These are phyloP conservation scores for Pollicipes pollicipes DNA, from an alignment of 1,140 invertebrate species.

Conservation along the genomic window DNA sequence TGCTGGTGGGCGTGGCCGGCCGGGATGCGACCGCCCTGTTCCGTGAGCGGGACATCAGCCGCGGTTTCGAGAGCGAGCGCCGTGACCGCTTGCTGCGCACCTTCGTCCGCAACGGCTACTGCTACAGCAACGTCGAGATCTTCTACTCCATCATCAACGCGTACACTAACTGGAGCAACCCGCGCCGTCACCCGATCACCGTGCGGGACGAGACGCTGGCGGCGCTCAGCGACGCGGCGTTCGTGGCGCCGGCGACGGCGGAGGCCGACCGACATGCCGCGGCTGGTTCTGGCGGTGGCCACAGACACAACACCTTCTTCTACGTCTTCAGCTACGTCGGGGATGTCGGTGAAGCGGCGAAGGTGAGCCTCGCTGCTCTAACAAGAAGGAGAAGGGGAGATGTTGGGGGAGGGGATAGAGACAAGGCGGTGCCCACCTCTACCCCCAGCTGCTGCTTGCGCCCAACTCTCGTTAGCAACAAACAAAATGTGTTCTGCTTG, in stretches of 20 bases:
- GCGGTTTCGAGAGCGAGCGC: conserved; percentile 76
- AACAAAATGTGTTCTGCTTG: no score
- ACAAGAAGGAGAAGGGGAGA: no score
- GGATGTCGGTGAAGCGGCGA: no score
- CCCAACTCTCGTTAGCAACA: no score
- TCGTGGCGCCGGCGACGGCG: conserved; percentile 64
- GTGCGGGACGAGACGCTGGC: conserved; percentile 78
- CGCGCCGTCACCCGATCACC: conserved; percentile 74
- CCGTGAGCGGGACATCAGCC: conserved; percentile 42
- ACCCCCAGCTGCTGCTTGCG: no score
- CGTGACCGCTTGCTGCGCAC: conserved; percentile 81
- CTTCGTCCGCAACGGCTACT: conserved; percentile 79
- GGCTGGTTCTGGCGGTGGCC: conserved; percentile 19
- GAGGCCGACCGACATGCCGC: conserved; percentile 60
- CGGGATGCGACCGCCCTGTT: conserved; percentile 35
- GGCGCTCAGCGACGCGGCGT: conserved; percentile 79
- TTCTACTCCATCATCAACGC: conserved; percentile 93
- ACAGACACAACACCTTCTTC: conserved; percentile 53
- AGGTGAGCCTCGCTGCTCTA: no score
- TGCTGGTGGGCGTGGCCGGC: conserved; percentile 37
- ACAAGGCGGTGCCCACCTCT: no score
- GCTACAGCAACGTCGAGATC: conserved; percentile 88
- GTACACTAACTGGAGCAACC: conserved; percentile 91
- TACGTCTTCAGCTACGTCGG: conserved; percentile 86
- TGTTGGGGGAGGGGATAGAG: no score